Evolutionary conservation across 2,797 vertebrate genomes (phyloP), one percentile per base, ranked within the genome.

Genomic region (Alectoris magna): DNA sequence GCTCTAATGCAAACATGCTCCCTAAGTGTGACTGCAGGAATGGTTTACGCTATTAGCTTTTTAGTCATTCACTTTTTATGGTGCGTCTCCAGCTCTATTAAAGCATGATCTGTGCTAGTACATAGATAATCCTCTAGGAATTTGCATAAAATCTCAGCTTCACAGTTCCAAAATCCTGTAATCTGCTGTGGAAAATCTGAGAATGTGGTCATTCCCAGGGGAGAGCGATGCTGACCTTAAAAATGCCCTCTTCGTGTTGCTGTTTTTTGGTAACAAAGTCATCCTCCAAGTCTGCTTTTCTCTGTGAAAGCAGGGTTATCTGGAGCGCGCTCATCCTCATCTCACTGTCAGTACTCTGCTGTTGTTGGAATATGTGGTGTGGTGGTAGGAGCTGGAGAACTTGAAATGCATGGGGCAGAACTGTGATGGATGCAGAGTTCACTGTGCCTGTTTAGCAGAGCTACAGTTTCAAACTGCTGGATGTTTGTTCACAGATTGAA

Each of bases 111-210:
- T 85, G 17, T 93, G 66, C 38, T 87, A 49, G 71, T 51, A 36
- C 9, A 2, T 14, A 55, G 58, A 69, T 91, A 91, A 87, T 85
- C 81, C 58, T 83, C 36, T 64, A 77, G 89, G 84, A 91, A 71
- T 93, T 88, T 88, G 68, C 71, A 74, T 58, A 79, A 58, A 8
- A 77, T 76, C 58, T 90, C 31, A 39, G n/a, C 66, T 79, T 87
- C 62, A 15, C 21, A 24, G 38, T 77, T 83, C 58, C 31, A 83
- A 77, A 93, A 91, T 84, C 60, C 43, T 39, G 7, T 82, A 55
- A 86, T 91, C 58, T 93, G 60, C 60, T 79, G 46, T 43, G n/a
- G 78, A 81, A 89, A 91, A 72, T 31, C 64, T 0, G 11, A 71
- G 53, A 77, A 51, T 3, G 15, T 51, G 38, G 53, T 84, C 9